Percentiles rank a stretch among this genome's conserved stretches.
These are phyloP conservation scores for Osmerus mordax DNA, from an alignment of 2,113 vertebrate species.

Conservation along the genomic window DNA sequence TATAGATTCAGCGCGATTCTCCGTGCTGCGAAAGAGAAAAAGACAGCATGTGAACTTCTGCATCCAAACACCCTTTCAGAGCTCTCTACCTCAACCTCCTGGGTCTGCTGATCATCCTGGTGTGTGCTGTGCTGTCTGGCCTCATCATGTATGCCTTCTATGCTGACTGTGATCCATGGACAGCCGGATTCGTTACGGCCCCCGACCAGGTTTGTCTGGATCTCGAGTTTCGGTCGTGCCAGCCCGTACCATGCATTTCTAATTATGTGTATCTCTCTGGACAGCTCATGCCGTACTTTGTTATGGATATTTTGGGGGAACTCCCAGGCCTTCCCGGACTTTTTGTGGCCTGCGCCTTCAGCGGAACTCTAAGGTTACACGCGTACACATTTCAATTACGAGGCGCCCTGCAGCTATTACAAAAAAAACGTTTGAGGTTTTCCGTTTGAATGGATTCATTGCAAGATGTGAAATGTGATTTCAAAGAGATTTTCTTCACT, in stretches of 20 bases:
- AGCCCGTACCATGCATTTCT: background rate
- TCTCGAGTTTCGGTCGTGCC: background rate
- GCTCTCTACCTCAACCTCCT: slow-evolving; percentile 83
- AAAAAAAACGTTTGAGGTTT: no score
- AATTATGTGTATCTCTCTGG: no score
- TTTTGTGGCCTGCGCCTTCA: slow-evolving; percentile 85
- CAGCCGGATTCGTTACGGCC: slow-evolving; percentile 73
- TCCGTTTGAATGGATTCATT: background rate
- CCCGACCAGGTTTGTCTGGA: slow-evolving; percentile 78
- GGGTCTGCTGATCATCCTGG: slow-evolving; percentile 78
- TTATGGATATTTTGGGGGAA: slow-evolving; percentile 78
- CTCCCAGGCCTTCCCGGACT: slow-evolving; percentile 83
- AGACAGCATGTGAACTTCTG: background rate
- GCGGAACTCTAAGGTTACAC: slow-evolving; percentile 81
- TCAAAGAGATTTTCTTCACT: background rate
- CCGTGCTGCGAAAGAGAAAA: no score
- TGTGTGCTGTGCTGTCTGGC: slow-evolving; percentile 78
- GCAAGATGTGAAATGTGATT: background rate
- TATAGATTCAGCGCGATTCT: no score
- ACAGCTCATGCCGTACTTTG: slow-evolving; percentile 81
- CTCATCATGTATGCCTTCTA: slow-evolving; percentile 81
- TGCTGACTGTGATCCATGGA: slow-evolving; percentile 81
- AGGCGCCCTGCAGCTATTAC: no score
- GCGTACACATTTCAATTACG: no score
- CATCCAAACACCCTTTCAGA: slow-evolving; percentile 51